A percentile compares a stretch with the other conserved stretches of the same genome.
These are phyloP conservation scores for Pseudomugil gertrudae DNA, from an alignment of 2,797 vertebrate genomes.

Conservation along the genomic window DNA sequence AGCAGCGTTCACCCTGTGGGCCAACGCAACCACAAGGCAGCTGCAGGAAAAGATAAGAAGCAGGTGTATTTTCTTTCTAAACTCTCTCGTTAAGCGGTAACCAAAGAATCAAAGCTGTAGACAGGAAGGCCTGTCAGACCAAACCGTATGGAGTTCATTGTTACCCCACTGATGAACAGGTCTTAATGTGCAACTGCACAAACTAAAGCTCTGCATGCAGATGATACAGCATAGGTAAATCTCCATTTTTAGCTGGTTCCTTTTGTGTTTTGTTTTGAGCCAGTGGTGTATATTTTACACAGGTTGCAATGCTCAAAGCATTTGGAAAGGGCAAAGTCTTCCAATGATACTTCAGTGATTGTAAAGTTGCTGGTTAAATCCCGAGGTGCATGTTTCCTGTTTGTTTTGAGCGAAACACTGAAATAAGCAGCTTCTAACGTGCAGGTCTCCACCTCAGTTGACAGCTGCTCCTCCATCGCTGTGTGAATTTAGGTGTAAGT, in stretches of 20 bases:
- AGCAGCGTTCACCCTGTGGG: slow-evolving; percentile 55
- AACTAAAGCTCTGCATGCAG: slow-evolving; percentile 32
- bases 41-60: slow-evolving; percentile 75
- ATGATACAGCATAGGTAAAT: slow-evolving; percentile 20
- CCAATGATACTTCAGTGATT: not conserved
- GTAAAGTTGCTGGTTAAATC: slow-evolving; percentile 18
- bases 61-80: slow-evolving; percentile 61
- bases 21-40: slow-evolving; percentile 54
- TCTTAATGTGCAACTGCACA: slow-evolving; percentile 44
- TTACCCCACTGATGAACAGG: slow-evolving; percentile 56
- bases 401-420: slow-evolving; percentile 10
- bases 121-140: slow-evolving; percentile 44
- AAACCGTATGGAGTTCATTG: slow-evolving; percentile 54
- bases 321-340: slow-evolving; percentile 7
- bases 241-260: slow-evolving; percentile 19
- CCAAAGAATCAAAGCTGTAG: slow-evolving; percentile 45
- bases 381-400: slow-evolving; percentile 13
- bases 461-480: slow-evolving; percentile 45
- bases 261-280: not conserved
- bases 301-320: slow-evolving; percentile 5
- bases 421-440: slow-evolving; percentile 47
- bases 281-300: slow-evolving; percentile 8
- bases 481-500: slow-evolving; percentile 62
- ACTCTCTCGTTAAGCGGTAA: slow-evolving; percentile 54
- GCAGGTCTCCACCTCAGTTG: slow-evolving; percentile 46